Evolutionary conservation across 2,797 vertebrate species (phyloP).

Genomic region (Xenentodon cancila): DNA sequence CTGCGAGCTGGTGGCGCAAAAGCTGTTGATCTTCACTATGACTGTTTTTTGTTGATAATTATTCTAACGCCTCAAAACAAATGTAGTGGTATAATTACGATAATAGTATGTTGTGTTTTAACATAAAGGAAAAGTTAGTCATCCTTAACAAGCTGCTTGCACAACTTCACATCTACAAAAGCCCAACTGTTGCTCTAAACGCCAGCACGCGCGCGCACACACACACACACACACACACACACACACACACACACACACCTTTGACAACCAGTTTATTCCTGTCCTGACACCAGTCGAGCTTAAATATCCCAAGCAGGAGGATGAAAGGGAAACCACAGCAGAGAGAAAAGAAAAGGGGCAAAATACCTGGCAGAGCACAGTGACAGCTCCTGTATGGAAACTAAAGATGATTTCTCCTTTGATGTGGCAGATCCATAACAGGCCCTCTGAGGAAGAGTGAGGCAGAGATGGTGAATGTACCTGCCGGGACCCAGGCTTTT

Average conservation of each 20-base stretch:
- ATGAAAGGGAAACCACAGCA: conserved; percentile 30
- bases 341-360: conserved; percentile 18
- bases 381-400: conserved; percentile 28
- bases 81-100: conserved; percentile 6
- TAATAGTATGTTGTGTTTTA: background rate
- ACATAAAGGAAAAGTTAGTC: background rate
- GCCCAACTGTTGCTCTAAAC: conserved; percentile 25
- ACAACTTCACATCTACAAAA: conserved; percentile 4
- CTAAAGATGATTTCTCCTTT: conserved; percentile 49
- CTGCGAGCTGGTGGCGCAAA: background rate
- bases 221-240: conserved; percentile 31
- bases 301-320: conserved; percentile 31
- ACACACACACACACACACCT: conserved; percentile 26
- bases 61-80: conserved; percentile 3
- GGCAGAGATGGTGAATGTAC: conserved; percentile 23
- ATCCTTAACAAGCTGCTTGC: background rate
- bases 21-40: background rate
- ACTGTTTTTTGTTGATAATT: conserved; percentile 15
- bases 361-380: conserved; percentile 23
- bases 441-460: conserved; percentile 5
- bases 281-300: conserved; percentile 34
- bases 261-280: conserved; percentile 34
- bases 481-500: conserved; percentile 21
- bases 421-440: conserved; percentile 47
- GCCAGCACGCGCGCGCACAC: background rate